phyloP scores from a whole-genome alignment of 2,113 vertebrate genomes.

The Dissostichus mawsoni region DNA sequence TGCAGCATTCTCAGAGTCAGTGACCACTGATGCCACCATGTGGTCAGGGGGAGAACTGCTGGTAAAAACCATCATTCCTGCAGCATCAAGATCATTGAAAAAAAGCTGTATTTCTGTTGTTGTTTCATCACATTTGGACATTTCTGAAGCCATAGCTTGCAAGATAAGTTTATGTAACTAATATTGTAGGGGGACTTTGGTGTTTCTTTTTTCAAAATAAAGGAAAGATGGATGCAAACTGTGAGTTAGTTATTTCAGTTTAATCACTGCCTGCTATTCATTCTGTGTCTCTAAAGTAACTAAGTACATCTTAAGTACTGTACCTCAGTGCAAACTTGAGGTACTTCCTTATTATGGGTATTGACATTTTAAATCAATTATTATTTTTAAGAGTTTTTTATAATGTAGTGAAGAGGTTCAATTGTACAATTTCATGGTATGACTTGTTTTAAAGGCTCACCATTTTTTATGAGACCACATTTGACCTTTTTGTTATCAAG shows the following conservation, averaged over 20 bases:
- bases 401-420: neutral
- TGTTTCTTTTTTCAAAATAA: neutral
- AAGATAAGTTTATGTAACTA: neutral
- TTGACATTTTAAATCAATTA: too few species aligned
- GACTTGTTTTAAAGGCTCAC: neutral
- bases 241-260: neutral
- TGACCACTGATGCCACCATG: conserved; percentile 63
- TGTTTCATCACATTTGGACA: neutral
- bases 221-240: neutral
- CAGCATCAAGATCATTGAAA: neutral
- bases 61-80: neutral
- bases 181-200: neutral
- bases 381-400: too few species aligned
- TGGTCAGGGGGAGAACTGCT: conserved; percentile 42
- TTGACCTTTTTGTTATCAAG: neutral
- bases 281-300: neutral
- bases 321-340: too few species aligned
- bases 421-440: neutral
- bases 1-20: conserved; percentile 11
- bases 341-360: too few species aligned
- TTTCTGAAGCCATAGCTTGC: neutral
- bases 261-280: neutral
- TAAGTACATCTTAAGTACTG: too few species aligned
- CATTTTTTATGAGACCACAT: neutral
- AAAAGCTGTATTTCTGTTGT: neutral